Evolutionary conservation across 2,113 vertebrate genomes (phyloP).

Genomic region (Sciurus niger): DNA sequence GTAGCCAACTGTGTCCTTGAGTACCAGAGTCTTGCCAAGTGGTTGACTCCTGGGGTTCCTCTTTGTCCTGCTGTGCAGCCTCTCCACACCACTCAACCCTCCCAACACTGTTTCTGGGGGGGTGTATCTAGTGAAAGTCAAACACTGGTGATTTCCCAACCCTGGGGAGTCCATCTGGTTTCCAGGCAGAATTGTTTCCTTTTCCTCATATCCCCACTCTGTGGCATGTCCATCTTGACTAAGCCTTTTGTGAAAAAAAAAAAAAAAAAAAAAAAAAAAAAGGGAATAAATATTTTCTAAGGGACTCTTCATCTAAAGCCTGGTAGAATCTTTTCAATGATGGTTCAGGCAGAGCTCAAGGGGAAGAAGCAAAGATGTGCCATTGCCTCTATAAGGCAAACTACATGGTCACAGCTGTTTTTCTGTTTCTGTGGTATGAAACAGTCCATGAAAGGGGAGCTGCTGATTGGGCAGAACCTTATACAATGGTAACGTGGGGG

Average conservation of each 20-base stretch:
- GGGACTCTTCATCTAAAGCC: background rate
- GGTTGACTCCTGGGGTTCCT: background rate
- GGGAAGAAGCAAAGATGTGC: background rate
- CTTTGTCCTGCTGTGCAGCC: background rate
- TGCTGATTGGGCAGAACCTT: background rate
- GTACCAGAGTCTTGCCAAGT: background rate
- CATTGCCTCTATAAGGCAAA: constrained; percentile 2
- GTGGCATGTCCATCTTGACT: background rate
- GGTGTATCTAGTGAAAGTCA: background rate
- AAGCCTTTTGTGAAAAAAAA: background rate
- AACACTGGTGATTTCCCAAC: background rate
- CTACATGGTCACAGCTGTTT: background rate
- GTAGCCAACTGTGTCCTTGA: background rate
- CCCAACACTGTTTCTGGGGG: background rate
- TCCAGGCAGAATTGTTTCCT: background rate
- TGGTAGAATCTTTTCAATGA: background rate
- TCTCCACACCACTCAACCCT: background rate
- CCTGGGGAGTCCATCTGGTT: background rate
- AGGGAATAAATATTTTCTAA: background rate
- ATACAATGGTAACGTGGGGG: background rate
- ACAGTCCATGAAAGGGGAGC: background rate
- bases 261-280: background rate
- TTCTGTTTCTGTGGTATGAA: background rate
- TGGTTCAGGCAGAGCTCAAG: background rate
- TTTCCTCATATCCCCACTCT: background rate